Evolutionary conservation across 1,140 invertebrate species (phyloP).

Genomic region (Doryteuthis pealeii): DNA sequence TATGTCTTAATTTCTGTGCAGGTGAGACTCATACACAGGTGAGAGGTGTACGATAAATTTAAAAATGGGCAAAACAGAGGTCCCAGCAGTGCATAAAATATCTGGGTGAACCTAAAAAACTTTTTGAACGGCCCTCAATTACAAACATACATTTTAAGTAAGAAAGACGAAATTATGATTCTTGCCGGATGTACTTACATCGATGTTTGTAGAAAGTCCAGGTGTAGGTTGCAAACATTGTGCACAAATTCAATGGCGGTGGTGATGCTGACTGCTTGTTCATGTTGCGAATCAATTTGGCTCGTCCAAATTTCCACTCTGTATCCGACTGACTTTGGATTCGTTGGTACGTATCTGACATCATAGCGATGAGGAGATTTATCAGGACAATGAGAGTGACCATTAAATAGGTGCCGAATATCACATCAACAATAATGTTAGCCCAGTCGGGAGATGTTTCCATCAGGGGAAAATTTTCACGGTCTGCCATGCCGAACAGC

Average conservation of each 20-base stretch:
- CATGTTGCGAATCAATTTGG: constrained; percentile 98
- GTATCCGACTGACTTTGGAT: constrained; percentile 99
- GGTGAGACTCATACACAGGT: too few species aligned
- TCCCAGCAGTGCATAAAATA: too few species aligned
- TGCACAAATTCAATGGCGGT: constrained; percentile 93
- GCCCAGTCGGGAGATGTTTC: constrained; percentile 64
- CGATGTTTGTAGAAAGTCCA: constrained; percentile 77
- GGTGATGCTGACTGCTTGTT: constrained; percentile 96
- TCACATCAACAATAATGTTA: constrained; percentile 64
- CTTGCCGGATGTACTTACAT: constrained; percentile 63
- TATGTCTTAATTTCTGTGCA: too few species aligned
- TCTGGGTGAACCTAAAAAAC: too few species aligned
- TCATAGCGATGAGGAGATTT: constrained; percentile 99
- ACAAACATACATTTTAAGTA: too few species aligned
- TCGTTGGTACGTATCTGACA: constrained; percentile 98
- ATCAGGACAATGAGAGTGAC: constrained; percentile 96
- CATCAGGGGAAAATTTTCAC: constrained; percentile 67
- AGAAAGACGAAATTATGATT: too few species aligned
- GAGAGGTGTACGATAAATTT: too few species aligned
- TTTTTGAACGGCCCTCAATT: too few species aligned
- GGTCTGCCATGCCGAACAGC: constrained; percentile 93
- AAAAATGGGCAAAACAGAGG: too few species aligned
- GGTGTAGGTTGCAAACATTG: constrained; percentile 72
- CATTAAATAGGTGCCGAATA: constrained; percentile 96
- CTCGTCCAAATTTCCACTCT: constrained; percentile 99